Evolutionary conservation across 2,888 invertebrate species (phyloP), one percentile per base, ranked within the genome.

Genomic region (Chesias legatella): DNA sequence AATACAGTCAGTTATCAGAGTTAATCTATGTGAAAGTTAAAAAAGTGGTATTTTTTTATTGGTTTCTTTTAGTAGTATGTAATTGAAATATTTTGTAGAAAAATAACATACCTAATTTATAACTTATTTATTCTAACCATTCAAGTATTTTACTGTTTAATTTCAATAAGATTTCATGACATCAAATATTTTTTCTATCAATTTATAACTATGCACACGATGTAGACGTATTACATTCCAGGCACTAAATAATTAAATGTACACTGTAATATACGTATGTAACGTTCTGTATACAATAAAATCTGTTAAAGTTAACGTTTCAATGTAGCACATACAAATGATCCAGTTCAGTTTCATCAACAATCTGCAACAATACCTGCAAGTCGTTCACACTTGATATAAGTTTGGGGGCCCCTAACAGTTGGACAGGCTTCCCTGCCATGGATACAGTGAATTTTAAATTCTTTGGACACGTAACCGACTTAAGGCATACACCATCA

Each of bases 361-460:
- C 88, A 60, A 89, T 89, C 67, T 89, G 83, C 56, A 89, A 70
- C 47, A 89, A 65, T 50, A 89, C 84, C 71, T 80, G 62, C 53
- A 89, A 68, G 57, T 89, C 89, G 54, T 83, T 86, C 64, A 82
- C 63, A 61, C 73, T 82, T 45, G 79, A 73, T 51, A 89, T 79
- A 58, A 67, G 73, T 58, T 81, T 80, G n/a, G 89, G 89, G 42
- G 89, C 89, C 45, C 88, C 89, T 45, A 88, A 56, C 51, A 89
- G 74, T 53, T 88, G 79, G 33, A 88, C 78, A 47, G 76, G 58
- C 55, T 82, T 84, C 7, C 77, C 83, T 41, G 79, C 70, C 41
- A 89, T 62, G 51, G 80, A 79, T 53, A 89, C 71, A 47, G 55
- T 78, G 61, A 84, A 89, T 53, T 79, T 80, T 43, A 89, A 70